These are phyloP conservation scores for western clawed frog (Xenopus tropicalis) DNA, from an alignment of 2,113 vertebrate genomes.

Conservation along the genomic window UCB_Xtro_10.0 CM004447.2:54560501-54561000, in stretches of 20 bases:
- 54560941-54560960: too few relatives aligned
- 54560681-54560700: constrained; percentile 26
- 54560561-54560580: constrained; percentile 2
- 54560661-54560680: constrained; percentile 77
- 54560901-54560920: background rate
- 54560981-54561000: too few relatives aligned
- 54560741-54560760: constrained; percentile 72
- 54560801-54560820: background rate
- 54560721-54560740: constrained; percentile 52
- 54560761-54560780: constrained; percentile 62
- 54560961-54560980: too few relatives aligned
- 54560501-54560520: too few relatives aligned
- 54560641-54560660: constrained; percentile 63
- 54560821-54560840: background rate
- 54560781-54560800: constrained; percentile 1
- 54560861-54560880: constrained; percentile 33
- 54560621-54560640: constrained; percentile 51
- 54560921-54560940: too few relatives aligned
- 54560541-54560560: constrained; percentile 7
- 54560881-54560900: constrained; percentile 18
- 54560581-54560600: constrained; percentile 36
- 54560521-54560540: constrained; percentile 21
- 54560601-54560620: constrained; percentile 36
- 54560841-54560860: constrained; percentile 13
- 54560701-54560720: constrained; percentile 55